These are phyloP conservation scores for Thermophis baileyi DNA, from an alignment of 2,113 vertebrate species.

Conservation along the genomic window DNA sequence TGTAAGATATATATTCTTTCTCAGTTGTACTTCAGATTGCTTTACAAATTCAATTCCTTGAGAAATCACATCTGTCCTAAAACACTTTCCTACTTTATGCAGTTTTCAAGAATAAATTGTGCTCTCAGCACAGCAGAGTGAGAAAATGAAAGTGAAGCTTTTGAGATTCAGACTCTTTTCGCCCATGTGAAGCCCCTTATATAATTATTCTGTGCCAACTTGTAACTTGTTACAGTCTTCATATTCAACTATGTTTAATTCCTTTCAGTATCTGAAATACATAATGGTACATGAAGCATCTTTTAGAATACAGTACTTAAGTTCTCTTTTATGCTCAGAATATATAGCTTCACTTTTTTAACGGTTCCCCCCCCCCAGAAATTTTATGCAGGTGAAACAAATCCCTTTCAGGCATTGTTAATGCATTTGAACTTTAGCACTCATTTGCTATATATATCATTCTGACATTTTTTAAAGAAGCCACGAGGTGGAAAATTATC, in stretches of 20 bases:
- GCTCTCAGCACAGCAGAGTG: not conserved
- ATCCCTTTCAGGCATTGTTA: not conserved
- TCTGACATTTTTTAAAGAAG: not conserved
- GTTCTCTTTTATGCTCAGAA: not conserved
- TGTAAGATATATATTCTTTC: not conserved
- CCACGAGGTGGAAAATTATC: not conserved
- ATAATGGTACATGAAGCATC: not conserved
- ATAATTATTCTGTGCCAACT: not conserved
- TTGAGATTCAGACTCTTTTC: not conserved
- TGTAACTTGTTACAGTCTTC: slow-evolving; percentile 10
- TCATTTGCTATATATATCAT: slow-evolving; percentile 17
- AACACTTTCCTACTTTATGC: not conserved
- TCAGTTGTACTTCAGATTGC: not conserved
- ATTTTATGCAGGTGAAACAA: slow-evolving; percentile 35
- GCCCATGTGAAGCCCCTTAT: not conserved
- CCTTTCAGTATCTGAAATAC: slow-evolving; percentile 1
- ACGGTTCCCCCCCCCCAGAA: not conserved
- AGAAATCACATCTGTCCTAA: not conserved
- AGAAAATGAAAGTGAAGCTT: slow-evolving; percentile 6
- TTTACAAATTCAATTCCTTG: not conserved
- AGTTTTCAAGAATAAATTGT: not conserved
- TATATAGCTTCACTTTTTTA: slow-evolving; percentile 14
- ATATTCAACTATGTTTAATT: slow-evolving; percentile 17
- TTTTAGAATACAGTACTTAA: slow-evolving; percentile 2
- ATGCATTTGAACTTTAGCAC: slow-evolving; percentile 17